Conservation (phyloP, 2,797 vertebrate species). For the Sarcoramphus papa region DNA sequence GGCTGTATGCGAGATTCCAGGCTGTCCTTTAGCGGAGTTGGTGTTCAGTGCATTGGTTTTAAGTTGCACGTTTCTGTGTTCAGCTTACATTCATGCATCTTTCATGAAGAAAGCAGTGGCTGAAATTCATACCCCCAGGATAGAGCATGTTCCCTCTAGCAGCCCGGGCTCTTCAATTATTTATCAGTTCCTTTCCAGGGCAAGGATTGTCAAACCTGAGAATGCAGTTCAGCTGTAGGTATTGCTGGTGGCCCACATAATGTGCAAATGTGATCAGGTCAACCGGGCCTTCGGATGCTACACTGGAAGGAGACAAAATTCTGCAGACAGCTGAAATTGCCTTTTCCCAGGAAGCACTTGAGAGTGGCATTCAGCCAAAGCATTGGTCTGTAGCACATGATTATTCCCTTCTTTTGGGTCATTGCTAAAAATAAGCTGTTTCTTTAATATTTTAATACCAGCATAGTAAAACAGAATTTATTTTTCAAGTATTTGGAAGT, state of each 20-base stretch:
- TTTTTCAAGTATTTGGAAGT: background rate
- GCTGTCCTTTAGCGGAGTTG: background rate
- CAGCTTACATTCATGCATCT: background rate
- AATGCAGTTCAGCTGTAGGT: background rate
- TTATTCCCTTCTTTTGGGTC: background rate
- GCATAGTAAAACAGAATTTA: background rate
- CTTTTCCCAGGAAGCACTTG: background rate
- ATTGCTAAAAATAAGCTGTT: slow-evolving; percentile 7
- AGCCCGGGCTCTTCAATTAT: background rate
- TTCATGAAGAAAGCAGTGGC: background rate
- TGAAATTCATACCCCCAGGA: background rate
- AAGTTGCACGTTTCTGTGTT: background rate
- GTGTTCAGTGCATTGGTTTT: background rate
- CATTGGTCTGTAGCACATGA: background rate
- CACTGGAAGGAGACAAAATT: background rate
- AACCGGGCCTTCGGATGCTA: background rate
- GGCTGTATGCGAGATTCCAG: accelerated
- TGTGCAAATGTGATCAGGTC: background rate
- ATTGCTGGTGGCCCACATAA: background rate
- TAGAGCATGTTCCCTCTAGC: background rate
- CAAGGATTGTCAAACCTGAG: background rate
- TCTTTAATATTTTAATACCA: background rate
- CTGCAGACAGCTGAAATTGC: background rate
- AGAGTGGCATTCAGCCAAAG: background rate
- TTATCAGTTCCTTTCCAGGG: background rate